Base-by-base conservation (phyloP, 2,113 vertebrate genomes). In the Sinocyclocheilus grahami region DNA sequence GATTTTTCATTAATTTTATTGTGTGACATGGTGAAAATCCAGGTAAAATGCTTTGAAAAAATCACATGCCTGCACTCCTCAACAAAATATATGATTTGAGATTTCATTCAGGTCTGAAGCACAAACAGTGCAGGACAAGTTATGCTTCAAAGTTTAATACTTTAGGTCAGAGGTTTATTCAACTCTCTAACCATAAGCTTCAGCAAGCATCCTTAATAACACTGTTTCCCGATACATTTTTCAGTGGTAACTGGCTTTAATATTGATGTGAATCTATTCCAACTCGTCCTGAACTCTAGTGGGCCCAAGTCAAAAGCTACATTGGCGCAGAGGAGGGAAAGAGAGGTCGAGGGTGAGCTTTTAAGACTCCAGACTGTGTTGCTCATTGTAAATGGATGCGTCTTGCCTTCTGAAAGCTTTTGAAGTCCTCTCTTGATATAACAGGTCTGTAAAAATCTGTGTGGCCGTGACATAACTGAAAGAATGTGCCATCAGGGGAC, bases 361-460 rank as follows among this genome's bases (percentile, higher is more conserved):
- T 85, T 85, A 82, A 71, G 75, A n/a, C n/a, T 62, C 11, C 69
- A 75, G 67, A 24, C 84, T 74, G 74, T 80, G 53, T 42, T 88
- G 39, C 71, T 83, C 81, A 84, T 89, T 89, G 85, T 72, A 89
- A 85, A 87, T 85, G 72, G 82, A 83, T 69, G 65, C 76, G 76
- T 82, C 58, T 46, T 78, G 22, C 51, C 67, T 82, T 48, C 72
- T 85, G 77, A 81, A 72, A 78, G 85, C 62, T 87, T 89, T 76
- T 76, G 16, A 58, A n/a, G 78, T 14, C 83, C 72, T 85, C 39
- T 39, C 72, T 82, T 58, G 72, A 65, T 65, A n/a, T 78, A 83
- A 71, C 79, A 83, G 72, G 72, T 27, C 62, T 27, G 30, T 77
- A 89, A 71, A 85, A 78, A 79, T 51, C 20, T 33, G 20, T 53